Conservation (phyloP, 2,888 invertebrate species). For the Pyrocoelia pectoralis region DNA sequence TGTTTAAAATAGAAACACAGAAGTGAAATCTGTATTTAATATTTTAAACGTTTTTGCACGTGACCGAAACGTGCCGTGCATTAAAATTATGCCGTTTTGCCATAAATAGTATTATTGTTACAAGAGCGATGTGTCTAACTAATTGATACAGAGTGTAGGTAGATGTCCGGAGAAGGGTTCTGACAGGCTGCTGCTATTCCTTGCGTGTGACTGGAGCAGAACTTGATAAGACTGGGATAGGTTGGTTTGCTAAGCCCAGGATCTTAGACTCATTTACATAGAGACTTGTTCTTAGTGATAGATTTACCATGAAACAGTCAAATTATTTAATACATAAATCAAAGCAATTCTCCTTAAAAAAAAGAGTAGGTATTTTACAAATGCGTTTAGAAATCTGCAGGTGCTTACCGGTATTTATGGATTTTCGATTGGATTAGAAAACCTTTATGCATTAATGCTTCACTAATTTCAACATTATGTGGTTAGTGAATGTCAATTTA, state of each 20-base stretch:
- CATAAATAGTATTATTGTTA: constrained; percentile 5
- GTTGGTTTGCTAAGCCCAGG: constrained; percentile 42
- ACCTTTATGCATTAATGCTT: constrained; percentile 38
- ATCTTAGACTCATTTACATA: constrained; percentile 45
- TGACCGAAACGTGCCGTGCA: not conserved
- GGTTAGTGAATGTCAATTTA: constrained; percentile 36
- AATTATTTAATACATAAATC: constrained; percentile 40
- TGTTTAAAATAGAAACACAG: no score
- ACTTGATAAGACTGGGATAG: constrained; percentile 44
- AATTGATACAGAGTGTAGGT: constrained; percentile 33
- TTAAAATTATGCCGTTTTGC: not conserved
- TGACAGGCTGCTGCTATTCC: constrained; percentile 42
- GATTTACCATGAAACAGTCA: constrained; percentile 40
- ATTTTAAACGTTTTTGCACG: no score
- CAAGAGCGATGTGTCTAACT: constrained; percentile 15
- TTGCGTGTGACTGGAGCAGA: constrained; percentile 43
- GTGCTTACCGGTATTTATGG: constrained; percentile 19
- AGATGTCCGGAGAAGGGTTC: constrained; percentile 44
- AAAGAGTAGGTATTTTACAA: constrained; percentile 25
- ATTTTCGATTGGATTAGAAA: constrained; percentile 34
- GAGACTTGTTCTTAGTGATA: constrained; percentile 43
- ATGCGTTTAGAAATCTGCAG: constrained; percentile 34
- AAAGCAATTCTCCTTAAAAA: constrained; percentile 18
- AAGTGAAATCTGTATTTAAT: no score
- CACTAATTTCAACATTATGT: constrained; percentile 31